A percentile compares a stretch with the other conserved stretches of the same genome.
These are phyloP conservation scores for Desoria tigrina DNA, from an alignment of 2,888 invertebrate species.

Conservation along the genomic window DNA sequence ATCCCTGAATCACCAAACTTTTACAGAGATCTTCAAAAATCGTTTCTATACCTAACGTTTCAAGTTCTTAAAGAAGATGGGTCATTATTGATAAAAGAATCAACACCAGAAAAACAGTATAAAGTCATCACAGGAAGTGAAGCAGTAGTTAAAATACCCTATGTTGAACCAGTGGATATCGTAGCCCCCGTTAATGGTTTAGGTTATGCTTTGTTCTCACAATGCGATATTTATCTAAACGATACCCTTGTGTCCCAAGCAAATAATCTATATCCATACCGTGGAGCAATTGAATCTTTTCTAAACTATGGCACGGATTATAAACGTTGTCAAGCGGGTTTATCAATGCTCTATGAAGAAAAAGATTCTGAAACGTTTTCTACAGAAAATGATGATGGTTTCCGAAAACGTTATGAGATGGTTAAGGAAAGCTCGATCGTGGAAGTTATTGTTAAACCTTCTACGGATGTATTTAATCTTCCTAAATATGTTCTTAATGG, in stretches of 20 bases:
- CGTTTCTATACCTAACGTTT: background rate
- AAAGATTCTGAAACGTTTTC: background rate
- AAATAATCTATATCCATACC: no score
- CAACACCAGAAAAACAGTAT: background rate
- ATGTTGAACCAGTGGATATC: background rate
- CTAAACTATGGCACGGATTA: slow-evolving; percentile 3
- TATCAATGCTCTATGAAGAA: background rate
- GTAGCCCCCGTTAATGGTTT: slow-evolving; percentile 3
- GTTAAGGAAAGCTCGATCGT: background rate
- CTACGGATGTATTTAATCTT: slow-evolving; percentile 6
- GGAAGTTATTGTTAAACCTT: background rate
- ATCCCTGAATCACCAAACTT: background rate
- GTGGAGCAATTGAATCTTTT: background rate
- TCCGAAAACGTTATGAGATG: background rate
- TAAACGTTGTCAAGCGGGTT: background rate
- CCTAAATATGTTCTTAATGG: slow-evolving; percentile 4
- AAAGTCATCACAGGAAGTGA: background rate
- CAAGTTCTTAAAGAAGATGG: background rate
- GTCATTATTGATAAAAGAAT: background rate
- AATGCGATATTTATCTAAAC: slow-evolving; percentile 10
- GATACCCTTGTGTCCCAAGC: no score
- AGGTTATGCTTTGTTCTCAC: background rate
- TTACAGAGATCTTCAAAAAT: background rate
- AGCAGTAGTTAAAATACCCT: background rate
- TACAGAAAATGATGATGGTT: background rate